Base-by-base conservation (phyloP, 1,140 invertebrate species). In the Drosophila nigrodunni region DNA sequence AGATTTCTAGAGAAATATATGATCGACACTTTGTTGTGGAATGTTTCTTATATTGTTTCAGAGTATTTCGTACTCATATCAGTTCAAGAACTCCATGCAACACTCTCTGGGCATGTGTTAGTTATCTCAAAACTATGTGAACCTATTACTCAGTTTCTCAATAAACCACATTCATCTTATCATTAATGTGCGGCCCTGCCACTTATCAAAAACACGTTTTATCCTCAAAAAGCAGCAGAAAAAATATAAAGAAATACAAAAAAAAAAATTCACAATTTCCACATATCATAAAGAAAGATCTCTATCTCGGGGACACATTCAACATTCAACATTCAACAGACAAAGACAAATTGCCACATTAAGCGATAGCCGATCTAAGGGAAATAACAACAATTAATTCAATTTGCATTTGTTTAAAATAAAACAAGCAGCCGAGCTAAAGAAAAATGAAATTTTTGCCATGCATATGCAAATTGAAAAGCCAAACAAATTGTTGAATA, bases 271-370 rank as follows among this genome's bases (percentile, higher is more conserved):
- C 37, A 52, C 37, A 65, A 62, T 62, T 74, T 70, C 50, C 43
- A 68, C 58, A 74, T 62, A 74, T 74, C 65, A 69, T 57, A 74
- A 74, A 65, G 62, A 43, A 41, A 61, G 65, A 74, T 74, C 49
- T 69, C 49, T 69, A 74, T 74, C 70, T 49, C 47, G 39, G 37
- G 39, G 49, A 18, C 15, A 21, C 30, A 18, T 54, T 60, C 71
- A 60, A 13, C 58, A 69, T 18, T 18, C 18, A 18, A 21, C 30
- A 18, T 60, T 60, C 71, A 60, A 13, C 58, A 69, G 80, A 87
- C 80, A 89, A 80, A 89, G 83, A 88, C 83, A 89, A 89, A 88
- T 88, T 83, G 80, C 70, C 78, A 77, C 80, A 80, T 87, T 88
- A 83, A 43, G 61, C 83, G 83, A 87, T 87, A 87, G 67, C 39